Base-by-base conservation (phyloP, 2,113 vertebrate genomes). In the Entomyzon cyanotis region DNA sequence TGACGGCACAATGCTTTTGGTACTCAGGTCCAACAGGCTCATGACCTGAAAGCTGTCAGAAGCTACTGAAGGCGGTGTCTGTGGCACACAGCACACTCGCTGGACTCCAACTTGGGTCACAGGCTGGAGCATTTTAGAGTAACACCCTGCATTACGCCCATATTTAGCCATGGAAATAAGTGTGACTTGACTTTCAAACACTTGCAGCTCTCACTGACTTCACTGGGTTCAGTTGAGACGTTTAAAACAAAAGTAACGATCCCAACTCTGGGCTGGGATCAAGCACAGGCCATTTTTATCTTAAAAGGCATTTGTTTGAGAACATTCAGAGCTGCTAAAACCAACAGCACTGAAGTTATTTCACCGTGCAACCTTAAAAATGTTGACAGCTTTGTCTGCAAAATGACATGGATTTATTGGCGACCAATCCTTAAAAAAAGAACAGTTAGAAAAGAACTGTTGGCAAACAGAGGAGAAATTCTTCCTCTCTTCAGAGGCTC, bases 301-400 rank as follows among this genome's bases (percentile, higher is more conserved):
- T 93, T 93, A 90, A 92, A 94, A 97, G 95, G 93, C 76, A 87
- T 93, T 95, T 95, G 89, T 93, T 19, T 90, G 81, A 88, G 95
- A 92, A 93, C 55, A 41, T 42, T 91, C 47, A 41, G 55, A 75
- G 33, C 53, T 77, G 65, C 71, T 94, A 67, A 44, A 81, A 92
- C 56, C 75, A 62, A 64, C 9, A 31, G 70, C 84, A 75, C 20
- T 41, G 19, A 28, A 80, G 79, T 59, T 90, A 82, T 50, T 85
- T 87, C 80, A 87, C 33, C 1, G 6, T 42, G 67, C 88, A 69
- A 94, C 86, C 91, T 87, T 93, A 82, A 82, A 84, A 93, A 84
- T 1, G 22, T 70, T 12, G 59, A 80, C 39, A 69, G 79, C 69
- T 63, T 82, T 87, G 68, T 90, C 56, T 81, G 79, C 55, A 69